Percentiles rank a stretch among this genome's conserved stretches.
Evolutionary conservation across 1,140 invertebrate species (phyloP).

Genomic region (Eulimnadia texana): DNA sequence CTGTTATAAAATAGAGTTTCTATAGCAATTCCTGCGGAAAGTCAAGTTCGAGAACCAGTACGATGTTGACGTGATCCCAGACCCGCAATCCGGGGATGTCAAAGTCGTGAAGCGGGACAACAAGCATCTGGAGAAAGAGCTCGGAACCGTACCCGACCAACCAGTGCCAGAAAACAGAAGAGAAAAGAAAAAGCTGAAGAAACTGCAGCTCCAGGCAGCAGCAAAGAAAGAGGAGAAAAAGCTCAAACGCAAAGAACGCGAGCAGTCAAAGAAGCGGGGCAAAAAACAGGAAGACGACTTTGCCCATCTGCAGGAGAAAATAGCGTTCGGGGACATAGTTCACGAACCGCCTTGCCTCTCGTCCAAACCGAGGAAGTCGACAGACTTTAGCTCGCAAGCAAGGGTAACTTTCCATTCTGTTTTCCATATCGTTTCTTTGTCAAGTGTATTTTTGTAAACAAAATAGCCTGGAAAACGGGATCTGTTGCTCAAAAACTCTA

Average conservation of each 20-base stretch:
- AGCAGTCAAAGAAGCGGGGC: conserved; percentile 16
- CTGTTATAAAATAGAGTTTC: not conserved
- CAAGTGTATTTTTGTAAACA: not conserved
- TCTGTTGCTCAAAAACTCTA: conserved; percentile 10
- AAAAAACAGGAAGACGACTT: conserved; percentile 25
- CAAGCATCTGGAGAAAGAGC: conserved; percentile 29
- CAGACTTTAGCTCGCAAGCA: conserved; percentile 17
- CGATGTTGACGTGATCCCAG: conserved; percentile 34
- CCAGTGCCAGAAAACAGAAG: conserved; percentile 27
- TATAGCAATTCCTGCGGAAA: conserved; percentile 18
- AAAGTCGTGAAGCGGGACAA: conserved; percentile 32
- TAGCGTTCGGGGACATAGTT: conserved; percentile 49
- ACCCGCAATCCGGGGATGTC: conserved; percentile 33
- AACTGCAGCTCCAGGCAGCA: conserved; percentile 30
- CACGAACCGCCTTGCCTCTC: conserved; percentile 44
- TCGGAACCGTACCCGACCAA: conserved; percentile 31
- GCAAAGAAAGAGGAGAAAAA: conserved; percentile 31
- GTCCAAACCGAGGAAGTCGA: conserved; percentile 32
- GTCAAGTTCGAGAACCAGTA: conserved; percentile 39
- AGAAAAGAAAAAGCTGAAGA: conserved; percentile 32
- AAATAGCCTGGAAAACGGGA: conserved; percentile 13
- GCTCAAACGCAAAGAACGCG: conserved; percentile 24
- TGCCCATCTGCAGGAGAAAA: conserved; percentile 33
- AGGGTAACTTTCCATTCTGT: not conserved
- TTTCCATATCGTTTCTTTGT: not conserved